phyloP scores from a whole-genome alignment of 2,797 vertebrate species.

The Falco columbarius region DNA sequence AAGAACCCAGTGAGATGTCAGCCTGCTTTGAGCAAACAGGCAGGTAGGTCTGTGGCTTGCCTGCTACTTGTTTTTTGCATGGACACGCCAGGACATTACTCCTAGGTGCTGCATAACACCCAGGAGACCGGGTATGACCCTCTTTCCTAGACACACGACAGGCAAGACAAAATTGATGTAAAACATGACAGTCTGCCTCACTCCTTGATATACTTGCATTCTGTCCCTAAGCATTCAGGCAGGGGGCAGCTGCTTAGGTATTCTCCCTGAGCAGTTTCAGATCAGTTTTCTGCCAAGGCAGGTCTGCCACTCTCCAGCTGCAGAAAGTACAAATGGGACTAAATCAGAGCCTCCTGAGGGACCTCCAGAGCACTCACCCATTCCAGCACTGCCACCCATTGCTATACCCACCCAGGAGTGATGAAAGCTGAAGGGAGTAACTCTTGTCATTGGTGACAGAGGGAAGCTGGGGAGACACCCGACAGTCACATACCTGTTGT shows the following conservation, averaged over 20 bases:
- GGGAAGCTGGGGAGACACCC: neutral
- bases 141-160: neutral
- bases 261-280: neutral
- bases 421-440: neutral
- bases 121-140: rapidly evolving
- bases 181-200: neutral
- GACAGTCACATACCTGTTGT: neutral
- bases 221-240: neutral
- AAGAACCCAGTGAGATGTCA: neutral
- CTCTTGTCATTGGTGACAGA: neutral
- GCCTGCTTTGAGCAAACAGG: neutral
- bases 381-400: neutral
- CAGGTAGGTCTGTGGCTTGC: neutral
- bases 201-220: rapidly evolving
- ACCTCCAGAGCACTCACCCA: neutral
- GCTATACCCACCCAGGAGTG: neutral
- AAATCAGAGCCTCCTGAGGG: neutral
- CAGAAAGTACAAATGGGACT: neutral
- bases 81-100: neutral
- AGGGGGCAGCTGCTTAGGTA: neutral
- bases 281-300: neutral
- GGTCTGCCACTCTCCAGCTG: neutral
- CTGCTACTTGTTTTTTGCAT: neutral
- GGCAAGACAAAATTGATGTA: neutral
- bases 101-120: neutral